Evolutionary conservation across 1,140 invertebrate species (phyloP), one percentile per base, ranked within the genome.

Genomic region (Bombus soroeensis): DNA sequence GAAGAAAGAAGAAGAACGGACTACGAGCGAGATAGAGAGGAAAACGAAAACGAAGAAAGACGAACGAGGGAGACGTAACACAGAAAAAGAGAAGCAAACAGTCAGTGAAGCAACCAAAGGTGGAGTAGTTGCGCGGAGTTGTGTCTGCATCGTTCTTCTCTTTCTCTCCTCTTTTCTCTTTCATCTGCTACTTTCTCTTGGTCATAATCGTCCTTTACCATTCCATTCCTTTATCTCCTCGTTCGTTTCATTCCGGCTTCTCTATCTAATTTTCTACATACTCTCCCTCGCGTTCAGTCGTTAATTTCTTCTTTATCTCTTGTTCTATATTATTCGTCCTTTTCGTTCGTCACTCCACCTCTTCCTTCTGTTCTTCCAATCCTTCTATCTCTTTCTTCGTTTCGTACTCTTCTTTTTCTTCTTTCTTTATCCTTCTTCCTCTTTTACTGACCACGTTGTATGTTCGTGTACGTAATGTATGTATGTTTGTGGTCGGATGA

Each of bases 61-160:
- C 39, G 80, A 28, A 43, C 18, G 78, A 86, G 88, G 89, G 92
- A 93, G 93, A 94, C 91, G 89, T 75, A 62, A 81, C 73, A 78
- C 73, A 88, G 87, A 86, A 76, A 87, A 85, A 89, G 89, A 89
- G 91, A 90, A 79, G 74, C 88, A 87, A 68, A 59, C 15, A 78
- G 10, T n/a, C 32, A 3, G 76, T 62, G 34, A 72, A 37, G 81
- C 32, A 43, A 71, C 47, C 74, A 68, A 64, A 70, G 80, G 75
- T 64, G 78, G 88, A 86, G 76, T 74, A 86, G 86, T 73, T 74
- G 70, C 74, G 37, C 66, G 57, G 62, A 86, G 43, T 87, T 74
- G 81, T 59, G 78, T 84, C 86, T 82, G 71, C 71, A 77, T 87
- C 86, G 28, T 90, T 66, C 68, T 81, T 76, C 73, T 79, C 64